Evolutionary conservation across 2,888 invertebrate genomes (phyloP), one percentile per base, ranked within the genome.

Genomic region (Cerceris ruficornis): DNA sequence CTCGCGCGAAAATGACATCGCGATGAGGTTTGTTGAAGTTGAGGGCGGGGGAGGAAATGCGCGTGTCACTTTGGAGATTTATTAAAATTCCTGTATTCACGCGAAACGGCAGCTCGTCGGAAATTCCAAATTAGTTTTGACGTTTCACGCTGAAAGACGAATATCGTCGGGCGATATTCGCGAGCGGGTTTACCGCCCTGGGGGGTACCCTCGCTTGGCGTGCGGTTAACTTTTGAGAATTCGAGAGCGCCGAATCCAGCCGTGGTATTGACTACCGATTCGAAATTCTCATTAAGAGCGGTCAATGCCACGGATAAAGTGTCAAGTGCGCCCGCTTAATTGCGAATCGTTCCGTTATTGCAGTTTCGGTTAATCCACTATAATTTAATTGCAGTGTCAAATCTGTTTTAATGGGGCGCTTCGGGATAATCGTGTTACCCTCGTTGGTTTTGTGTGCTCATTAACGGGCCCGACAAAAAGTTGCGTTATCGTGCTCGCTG

Each of bases 111-210:
- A 43, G 28, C 66, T 49, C 76, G 77, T 65, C 43, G 15, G 74
- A 77, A 82, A 82, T 82, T 69, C 66, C 52, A 43, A 69, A 82
- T 83, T 77, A 77, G 80, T 80, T 70, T 67, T 57, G 80, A 67
- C 73, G 57, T 52, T 62, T 64, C 71, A 42, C 75, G 75, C 54
- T 54, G 80, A 62, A 79, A 55, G 72, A 61, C 65, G 81, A 76
- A 71, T 70, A 62, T 61, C 52, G 73, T 61, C 46, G 13, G 62
- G 64, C 57, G 28, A 28, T 28, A 28, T 28, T 28, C 28, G 28
- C 2, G 4, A 28, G 4, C 28, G 14, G 60, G 52, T 57, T 28
- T 43, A 46, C 54, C 43, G 67, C 52, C 59, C 55, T 15, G 39
- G 61, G 15, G 41, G 54, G 28, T 59, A n/a, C n/a, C 52, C 67